A percentile compares a stretch with the other conserved stretches of the same genome.
Evolutionary conservation across 2,113 vertebrate species (phyloP).

Genomic region (Caretta caretta): DNA sequence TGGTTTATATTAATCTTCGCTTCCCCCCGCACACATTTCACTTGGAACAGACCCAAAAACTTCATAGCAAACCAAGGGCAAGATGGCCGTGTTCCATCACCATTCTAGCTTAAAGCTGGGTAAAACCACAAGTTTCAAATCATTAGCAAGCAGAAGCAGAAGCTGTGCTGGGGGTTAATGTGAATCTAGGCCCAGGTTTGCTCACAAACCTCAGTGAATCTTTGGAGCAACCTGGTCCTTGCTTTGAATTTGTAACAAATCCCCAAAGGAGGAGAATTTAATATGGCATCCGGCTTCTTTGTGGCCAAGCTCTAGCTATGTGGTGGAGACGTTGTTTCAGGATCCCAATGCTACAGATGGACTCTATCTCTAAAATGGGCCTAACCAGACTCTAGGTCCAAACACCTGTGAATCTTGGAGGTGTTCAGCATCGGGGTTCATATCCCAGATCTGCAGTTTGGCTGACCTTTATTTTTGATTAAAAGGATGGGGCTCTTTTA

Average conservation of each 20-base stretch:
- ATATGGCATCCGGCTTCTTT: not conserved
- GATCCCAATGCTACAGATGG: not conserved
- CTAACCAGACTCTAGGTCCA: not conserved
- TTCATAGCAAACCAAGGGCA: not conserved
- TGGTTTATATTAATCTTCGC: not conserved
- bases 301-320: not conserved
- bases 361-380: not conserved
- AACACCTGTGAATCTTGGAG: not conserved
- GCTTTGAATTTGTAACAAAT: not conserved
- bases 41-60: slow-evolving; percentile 2
- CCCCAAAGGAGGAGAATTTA: not conserved
- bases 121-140: slow-evolving; percentile 32
- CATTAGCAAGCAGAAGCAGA: slow-evolving; percentile 4
- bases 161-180: not conserved
- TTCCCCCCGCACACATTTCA: slow-evolving; percentile 3
- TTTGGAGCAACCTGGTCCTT: slow-evolving; percentile 5
- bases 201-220: not conserved
- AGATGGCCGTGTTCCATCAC: fast-evolving
- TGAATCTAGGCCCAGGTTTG: not conserved
- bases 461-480: not conserved
- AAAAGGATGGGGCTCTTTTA: not conserved
- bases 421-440: not conserved
- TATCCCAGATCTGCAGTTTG: not conserved
- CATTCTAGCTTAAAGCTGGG: slow-evolving; percentile 3
- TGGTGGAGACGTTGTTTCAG: not conserved